phyloP scores from a whole-genome alignment of 2,113 vertebrate genomes.

The Oryzias javanicus region DNA sequence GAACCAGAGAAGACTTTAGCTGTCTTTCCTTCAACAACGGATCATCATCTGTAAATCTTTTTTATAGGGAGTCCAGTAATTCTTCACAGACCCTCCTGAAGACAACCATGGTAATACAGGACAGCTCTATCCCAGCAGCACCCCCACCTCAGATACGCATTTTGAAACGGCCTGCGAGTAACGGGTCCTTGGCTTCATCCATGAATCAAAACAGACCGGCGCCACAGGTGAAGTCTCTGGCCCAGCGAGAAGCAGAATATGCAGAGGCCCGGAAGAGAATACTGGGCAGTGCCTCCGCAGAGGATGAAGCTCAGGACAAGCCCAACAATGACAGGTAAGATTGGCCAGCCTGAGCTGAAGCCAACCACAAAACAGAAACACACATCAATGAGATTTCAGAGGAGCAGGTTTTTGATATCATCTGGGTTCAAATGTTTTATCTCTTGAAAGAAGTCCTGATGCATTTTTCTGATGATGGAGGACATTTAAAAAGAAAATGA shows the following conservation, averaged over 20 bases:
- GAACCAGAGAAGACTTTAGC: not conserved
- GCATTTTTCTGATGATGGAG: too few relatives aligned
- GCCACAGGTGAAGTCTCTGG: constrained; percentile 90
- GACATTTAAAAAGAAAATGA: too few relatives aligned
- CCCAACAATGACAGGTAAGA: constrained; percentile 84
- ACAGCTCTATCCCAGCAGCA: constrained; percentile 86
- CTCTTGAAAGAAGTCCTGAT: too few relatives aligned
- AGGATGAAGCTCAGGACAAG: constrained; percentile 91
- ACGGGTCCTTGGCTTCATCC: constrained; percentile 84
- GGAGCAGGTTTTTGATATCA: too few relatives aligned
- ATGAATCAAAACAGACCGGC: constrained; percentile 80
- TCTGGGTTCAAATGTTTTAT: too few relatives aligned
- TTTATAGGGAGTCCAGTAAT: constrained; percentile 81
- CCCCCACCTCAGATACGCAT: constrained; percentile 95
- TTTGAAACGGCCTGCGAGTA: constrained; percentile 91
- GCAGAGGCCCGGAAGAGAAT: constrained; percentile 95
- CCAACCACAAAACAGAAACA: too few relatives aligned
- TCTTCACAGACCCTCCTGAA: constrained; percentile 79
- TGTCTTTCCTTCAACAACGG: not conserved
- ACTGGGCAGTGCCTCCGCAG: constrained; percentile 91
- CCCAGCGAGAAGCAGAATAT: constrained; percentile 95
- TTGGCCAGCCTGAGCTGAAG: not conserved
- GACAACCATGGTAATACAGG: constrained; percentile 93
- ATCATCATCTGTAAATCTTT: not conserved
- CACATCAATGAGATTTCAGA: too few relatives aligned